These are phyloP conservation scores for Ypsolopha scabrella DNA, from an alignment of 2,888 invertebrate genomes.

Conservation along the genomic window DNA sequence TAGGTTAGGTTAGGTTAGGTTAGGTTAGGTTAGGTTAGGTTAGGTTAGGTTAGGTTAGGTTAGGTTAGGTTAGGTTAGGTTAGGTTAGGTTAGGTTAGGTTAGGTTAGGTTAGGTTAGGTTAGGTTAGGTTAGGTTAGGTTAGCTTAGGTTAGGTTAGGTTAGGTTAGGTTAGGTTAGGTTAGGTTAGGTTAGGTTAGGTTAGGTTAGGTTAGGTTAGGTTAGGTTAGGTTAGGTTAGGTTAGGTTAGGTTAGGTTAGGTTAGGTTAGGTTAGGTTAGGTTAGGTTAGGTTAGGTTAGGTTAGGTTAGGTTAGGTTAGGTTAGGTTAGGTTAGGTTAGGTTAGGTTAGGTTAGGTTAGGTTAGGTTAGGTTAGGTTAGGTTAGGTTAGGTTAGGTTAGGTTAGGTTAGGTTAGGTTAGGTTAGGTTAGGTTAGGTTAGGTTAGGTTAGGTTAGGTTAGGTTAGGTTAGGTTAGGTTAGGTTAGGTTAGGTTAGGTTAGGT, in stretches of 20 bases:
- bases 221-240: constrained; percentile 13
- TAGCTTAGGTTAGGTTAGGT: constrained; percentile 13
- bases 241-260: constrained; percentile 12
- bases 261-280: constrained; percentile 7
- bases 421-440: constrained; percentile 1
- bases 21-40: constrained; percentile 6
- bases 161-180: constrained; percentile 13
- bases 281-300: constrained; percentile 7
- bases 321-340: constrained; percentile 10
- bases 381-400: constrained; percentile 7
- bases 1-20: constrained; percentile 6
- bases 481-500: constrained; percentile 7
- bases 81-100: constrained; percentile 11
- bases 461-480: constrained; percentile 8
- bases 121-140: constrained; percentile 12
- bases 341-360: constrained; percentile 11
- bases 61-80: constrained; percentile 7
- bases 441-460: constrained; percentile 4
- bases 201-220: constrained; percentile 13
- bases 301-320: constrained; percentile 7
- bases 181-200: constrained; percentile 13
- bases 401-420: constrained; percentile 3
- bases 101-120: constrained; percentile 13
- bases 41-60: constrained; percentile 7
- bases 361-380: constrained; percentile 8